Conservation (phyloP, 2,888 invertebrate genomes). For the Stenchaetothrips biformis region DNA sequence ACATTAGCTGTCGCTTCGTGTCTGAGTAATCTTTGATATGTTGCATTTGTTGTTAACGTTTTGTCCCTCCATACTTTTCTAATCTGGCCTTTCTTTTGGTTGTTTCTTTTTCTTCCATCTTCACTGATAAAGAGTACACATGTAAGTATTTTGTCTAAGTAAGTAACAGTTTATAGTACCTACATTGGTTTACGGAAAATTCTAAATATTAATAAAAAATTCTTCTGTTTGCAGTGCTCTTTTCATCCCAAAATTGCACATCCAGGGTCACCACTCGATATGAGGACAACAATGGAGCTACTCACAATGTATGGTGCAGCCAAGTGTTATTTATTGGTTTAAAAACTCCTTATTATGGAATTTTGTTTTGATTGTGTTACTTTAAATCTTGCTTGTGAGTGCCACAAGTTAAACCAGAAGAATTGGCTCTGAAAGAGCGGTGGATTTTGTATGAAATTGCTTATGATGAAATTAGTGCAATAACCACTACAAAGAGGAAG, state of each 20-base stretch:
- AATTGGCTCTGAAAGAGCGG: conserved; percentile 64
- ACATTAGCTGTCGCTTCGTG: conserved; percentile 4
- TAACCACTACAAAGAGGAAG: conserved; percentile 84
- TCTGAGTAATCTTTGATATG: conserved; percentile 31
- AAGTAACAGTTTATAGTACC: conserved; percentile 29
- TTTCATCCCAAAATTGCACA: conserved; percentile 77
- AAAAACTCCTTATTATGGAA: not conserved
- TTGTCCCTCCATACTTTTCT: conserved; percentile 31
- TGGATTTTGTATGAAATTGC: conserved; percentile 84
- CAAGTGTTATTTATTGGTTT: conserved; percentile 30
- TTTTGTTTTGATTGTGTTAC: conserved; percentile 54
- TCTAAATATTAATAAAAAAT: conserved; percentile 31
- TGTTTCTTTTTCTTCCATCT: not conserved
- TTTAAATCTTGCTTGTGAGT: conserved; percentile 56
- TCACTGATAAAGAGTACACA: conserved; percentile 33
- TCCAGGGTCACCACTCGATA: conserved; percentile 81
- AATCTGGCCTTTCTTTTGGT: conserved; percentile 6
- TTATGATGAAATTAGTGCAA: conserved; percentile 77
- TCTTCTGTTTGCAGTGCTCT: conserved; percentile 65
- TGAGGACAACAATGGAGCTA: conserved; percentile 81
- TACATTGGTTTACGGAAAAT: conserved; percentile 30
- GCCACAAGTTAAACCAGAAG: conserved; percentile 66
- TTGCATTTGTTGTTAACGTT: conserved; percentile 29
- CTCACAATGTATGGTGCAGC: conserved; percentile 71
- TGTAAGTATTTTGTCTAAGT: conserved; percentile 33